Base-by-base conservation (phyloP, 2,113 vertebrate species). In the Syngnathus typhle region DNA sequence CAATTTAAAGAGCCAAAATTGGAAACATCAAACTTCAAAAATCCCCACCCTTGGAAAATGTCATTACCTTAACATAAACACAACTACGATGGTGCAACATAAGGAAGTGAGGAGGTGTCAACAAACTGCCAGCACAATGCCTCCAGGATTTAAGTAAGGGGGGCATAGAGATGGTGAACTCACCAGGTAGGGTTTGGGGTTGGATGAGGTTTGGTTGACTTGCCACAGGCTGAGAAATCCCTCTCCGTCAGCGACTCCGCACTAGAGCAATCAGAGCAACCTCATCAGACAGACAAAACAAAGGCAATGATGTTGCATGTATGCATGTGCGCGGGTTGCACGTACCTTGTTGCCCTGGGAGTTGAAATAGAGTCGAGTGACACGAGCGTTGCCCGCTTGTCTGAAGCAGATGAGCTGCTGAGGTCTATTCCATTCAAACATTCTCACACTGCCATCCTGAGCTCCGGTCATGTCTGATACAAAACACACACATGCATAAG, bases 161-260 rank as follows among this genome's bases (percentile, higher is more conserved):
- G 15, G 11, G n/a, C 0, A 21, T 21, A 49, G 0, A 32, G 36
- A 37, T 37, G n/a, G 32, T 46, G 56, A 49, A 6, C 94, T 93
- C 88, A 98, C 97, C 92, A 98, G 88, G 70, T 99, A 99, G 8
- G 96, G 95, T 86, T 99, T 99, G 52, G 97, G 97, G 86, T 94
- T 98, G 39, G 95, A 94, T 39, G 92, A 91, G 4, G 95, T 93
- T 87, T 98, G 96, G 84, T 98, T 98, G 84, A 99, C 94, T 91
- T 99, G 97, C 96, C 96, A 99, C 69, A 99, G 93, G 81, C 97
- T 99, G 77, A 99, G 90, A 89, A 94, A 98, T 44, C 97, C 97
- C 77, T 99, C 97, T 65, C 96, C 97, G 61, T 99, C 97, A 39
- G 95, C 95, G 61, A 99, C 96, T 15, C 96, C 97, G 73, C 96